phyloP scores from a whole-genome alignment of 2,113 vertebrate species.

The Tor tambroides region DNA sequence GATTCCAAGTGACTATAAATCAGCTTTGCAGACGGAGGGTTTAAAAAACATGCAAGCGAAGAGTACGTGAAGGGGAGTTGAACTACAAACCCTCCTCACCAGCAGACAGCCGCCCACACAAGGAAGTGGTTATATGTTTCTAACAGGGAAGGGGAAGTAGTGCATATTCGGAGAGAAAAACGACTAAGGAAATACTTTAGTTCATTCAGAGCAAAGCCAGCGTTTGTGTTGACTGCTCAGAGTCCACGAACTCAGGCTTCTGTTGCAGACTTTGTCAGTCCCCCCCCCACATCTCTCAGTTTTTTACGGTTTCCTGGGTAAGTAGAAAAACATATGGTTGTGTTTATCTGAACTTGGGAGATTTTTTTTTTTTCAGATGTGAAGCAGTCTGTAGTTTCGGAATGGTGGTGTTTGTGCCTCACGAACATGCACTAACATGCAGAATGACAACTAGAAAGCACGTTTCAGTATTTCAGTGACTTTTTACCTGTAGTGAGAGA shows the following conservation, averaged over 20 bases:
- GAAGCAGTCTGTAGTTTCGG: neutral
- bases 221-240: conserved; percentile 89
- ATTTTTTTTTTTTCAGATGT: conserved; percentile 38
- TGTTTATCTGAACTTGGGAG: conserved; percentile 63
- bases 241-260: conserved; percentile 83
- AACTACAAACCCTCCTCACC: conserved; percentile 46
- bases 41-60: conserved; percentile 11
- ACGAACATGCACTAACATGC: conserved; percentile 25
- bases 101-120: conserved; percentile 74
- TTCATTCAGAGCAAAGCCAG: conserved; percentile 74
- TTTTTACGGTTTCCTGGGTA: conserved; percentile 67
- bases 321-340: conserved; percentile 68
- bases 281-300: conserved; percentile 28
- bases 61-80: conserved; percentile 55
- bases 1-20: neutral
- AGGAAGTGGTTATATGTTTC: conserved; percentile 81
- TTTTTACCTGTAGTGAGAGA: neutral
- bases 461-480: neutral
- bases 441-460: neutral
- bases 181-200: conserved; percentile 63
- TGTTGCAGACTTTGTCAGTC: conserved; percentile 56
- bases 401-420: neutral
- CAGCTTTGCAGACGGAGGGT: neutral
- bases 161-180: conserved; percentile 50
- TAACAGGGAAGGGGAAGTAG: conserved; percentile 78